Evolutionary conservation across 2,797 vertebrate genomes (phyloP), one percentile per base, ranked within the genome.

Genomic region (Microchirus variegatus): DNA sequence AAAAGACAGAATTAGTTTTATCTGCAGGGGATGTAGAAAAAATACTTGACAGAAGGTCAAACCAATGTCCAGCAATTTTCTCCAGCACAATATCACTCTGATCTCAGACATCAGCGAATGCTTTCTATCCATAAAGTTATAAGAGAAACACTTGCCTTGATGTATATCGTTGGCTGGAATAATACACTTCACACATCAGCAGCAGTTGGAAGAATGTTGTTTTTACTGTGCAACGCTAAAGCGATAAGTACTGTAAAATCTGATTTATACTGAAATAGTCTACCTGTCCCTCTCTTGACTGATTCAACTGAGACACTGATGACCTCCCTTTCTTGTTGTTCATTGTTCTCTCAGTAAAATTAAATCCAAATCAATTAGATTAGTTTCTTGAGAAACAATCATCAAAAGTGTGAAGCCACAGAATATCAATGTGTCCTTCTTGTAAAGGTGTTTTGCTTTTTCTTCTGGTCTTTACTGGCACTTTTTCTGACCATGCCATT

Each of bases 41-140:
- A 64, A 77, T 63, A 44, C 68, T 77, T 52, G 62, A 81, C n/a
- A n/a, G n/a, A n/a, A 87, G 70, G 83, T 85, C 82, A 81, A 73
- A 54, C n/a, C 53, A 45, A 57, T 14, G 12, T 14, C 12, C 10
- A 43, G 0, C 73, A 73, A 70, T 59, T 48, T 40, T 65, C 76
- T 82, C 61, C 75, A 64, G 50, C 18, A 7, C 53, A 3, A 72
- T 72, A 70, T 55, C 72, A 78, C 46, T 81, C 54, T 53, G 19
- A 49, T 77, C 63, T 73, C 63, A 71, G 80, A 78, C 55, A 82
- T 82, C 15, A 26, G 40, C 0, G 1, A 11, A 60, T 67, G 81
- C 70, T 67, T 84, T 74, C 59, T 51, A 69, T 26, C 68, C 74
- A 71, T 79, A 7, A 43, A 49, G 52, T 52, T 69, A 44, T 40